Conservation (phyloP, 2,797 vertebrate species). For the Tadarida brasiliensis region DNA sequence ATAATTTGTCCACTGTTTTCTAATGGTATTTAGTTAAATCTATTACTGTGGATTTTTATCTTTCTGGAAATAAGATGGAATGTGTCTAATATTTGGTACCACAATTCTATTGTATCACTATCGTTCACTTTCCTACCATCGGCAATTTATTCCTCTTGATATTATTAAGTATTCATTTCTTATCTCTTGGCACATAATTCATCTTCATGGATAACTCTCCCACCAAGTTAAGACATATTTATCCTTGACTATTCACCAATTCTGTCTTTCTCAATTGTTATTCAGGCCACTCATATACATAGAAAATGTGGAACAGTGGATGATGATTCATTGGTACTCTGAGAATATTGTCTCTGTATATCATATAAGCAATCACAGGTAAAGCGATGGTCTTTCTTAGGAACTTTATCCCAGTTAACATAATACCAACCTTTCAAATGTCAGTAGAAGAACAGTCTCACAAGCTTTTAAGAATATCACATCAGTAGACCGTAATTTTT, state of each 20-base stretch:
- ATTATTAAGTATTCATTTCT: conserved; percentile 11
- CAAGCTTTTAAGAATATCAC: not conserved
- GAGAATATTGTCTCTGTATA: not conserved
- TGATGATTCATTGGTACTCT: not conserved
- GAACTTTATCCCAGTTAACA: not conserved
- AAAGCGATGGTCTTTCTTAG: not conserved
- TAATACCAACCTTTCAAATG: conserved; percentile 18
- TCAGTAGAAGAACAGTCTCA: not conserved
- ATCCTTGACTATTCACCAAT: not conserved
- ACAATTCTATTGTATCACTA: not conserved
- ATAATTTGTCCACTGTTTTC: not conserved
- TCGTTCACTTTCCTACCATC: not conserved
- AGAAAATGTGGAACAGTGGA: not conserved
- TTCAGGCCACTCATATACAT: not conserved
- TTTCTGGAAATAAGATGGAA: not conserved
- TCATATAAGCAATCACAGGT: not conserved
- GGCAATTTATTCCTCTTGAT: not conserved
- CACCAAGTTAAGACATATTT: not conserved
- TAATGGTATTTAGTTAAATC: conserved; percentile 28
- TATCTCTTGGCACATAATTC: conserved; percentile 1
- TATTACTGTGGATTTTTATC: not conserved
- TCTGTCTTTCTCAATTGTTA: not conserved
- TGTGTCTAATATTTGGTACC: not conserved
- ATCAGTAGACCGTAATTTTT: not conserved
- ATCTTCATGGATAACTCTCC: not conserved